Percentiles rank a stretch among this genome's conserved stretches.
phyloP scores from a whole-genome alignment of 2,888 invertebrate species.

The Sminthurinus aureus region DNA sequence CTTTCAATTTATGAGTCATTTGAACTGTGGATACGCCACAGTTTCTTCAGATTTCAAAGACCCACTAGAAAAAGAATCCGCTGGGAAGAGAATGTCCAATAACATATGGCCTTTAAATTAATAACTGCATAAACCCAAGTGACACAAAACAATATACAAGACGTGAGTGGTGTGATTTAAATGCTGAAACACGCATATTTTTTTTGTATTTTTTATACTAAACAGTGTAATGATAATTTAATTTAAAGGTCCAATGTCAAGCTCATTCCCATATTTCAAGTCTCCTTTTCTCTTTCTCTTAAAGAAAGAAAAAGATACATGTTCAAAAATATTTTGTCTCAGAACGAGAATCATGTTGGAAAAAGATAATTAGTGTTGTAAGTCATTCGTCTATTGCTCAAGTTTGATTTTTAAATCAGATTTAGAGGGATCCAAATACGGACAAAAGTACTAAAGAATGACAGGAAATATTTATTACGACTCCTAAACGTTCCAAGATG shows the following conservation, averaged over 20 bases:
- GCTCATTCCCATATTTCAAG: not conserved
- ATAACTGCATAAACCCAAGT: not conserved
- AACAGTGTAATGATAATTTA: not conserved
- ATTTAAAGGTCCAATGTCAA: not conserved
- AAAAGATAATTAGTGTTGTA: not conserved
- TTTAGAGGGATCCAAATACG: constrained; percentile 27
- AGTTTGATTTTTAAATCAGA: not conserved
- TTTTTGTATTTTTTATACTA: not conserved
- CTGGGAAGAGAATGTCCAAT: too few relatives aligned
- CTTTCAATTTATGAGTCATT: too few relatives aligned
- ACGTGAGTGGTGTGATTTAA: not conserved
- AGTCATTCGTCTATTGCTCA: not conserved
- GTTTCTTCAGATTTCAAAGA: too few relatives aligned
- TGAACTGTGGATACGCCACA: too few relatives aligned
- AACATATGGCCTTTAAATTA: too few relatives aligned
- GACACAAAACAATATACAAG: not conserved
- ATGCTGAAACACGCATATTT: not conserved
- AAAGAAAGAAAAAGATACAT: not conserved
- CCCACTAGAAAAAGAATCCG: too few relatives aligned
- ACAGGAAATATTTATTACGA: constrained; percentile 34
- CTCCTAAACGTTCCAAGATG: not conserved
- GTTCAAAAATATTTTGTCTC: not conserved
- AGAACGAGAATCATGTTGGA: not conserved
- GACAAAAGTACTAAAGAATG: constrained; percentile 41
- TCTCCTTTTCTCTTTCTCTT: not conserved